Percentiles rank a stretch among this genome's conserved stretches.
Conservation (phyloP, 2,888 invertebrate genomes). For the Lamellibrachia columna region DNA sequence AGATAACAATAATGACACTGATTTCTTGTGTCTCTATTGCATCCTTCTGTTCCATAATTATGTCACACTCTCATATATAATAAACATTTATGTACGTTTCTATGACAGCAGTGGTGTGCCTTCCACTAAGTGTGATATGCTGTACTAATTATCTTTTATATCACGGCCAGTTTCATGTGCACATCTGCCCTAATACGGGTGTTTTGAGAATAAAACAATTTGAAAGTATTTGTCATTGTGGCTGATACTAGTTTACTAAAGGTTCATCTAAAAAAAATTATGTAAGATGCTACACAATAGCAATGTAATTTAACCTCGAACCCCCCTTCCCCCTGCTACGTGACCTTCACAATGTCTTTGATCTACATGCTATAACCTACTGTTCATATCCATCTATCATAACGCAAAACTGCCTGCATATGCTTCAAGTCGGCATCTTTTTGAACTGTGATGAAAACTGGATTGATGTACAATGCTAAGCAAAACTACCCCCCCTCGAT, state of each 20-base stretch:
- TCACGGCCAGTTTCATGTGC: not conserved
- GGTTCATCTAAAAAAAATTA: too few species aligned
- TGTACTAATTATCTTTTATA: not conserved
- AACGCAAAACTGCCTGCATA: too few species aligned
- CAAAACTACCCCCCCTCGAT: too few species aligned
- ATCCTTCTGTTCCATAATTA: not conserved
- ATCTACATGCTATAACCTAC: too few species aligned
- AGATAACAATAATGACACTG: not conserved
- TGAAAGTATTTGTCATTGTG: not conserved
- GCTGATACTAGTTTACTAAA: not conserved
- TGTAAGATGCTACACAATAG: too few species aligned
- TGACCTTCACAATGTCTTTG: too few species aligned
- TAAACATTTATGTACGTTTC: not conserved
- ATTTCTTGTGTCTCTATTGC: not conserved
- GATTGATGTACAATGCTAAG: too few species aligned
- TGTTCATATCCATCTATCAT: too few species aligned
- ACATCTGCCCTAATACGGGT: not conserved
- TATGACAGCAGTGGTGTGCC: not conserved
- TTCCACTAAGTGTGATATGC: not conserved
- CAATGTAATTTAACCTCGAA: too few species aligned
- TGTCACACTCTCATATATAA: not conserved
- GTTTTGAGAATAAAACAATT: not conserved
- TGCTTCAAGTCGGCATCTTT: too few species aligned
- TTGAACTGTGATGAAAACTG: too few species aligned
- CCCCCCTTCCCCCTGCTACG: too few species aligned